Evolutionary conservation across 2,113 vertebrate genomes (phyloP).

Genomic region (Phrynosoma blainvillii): DNA sequence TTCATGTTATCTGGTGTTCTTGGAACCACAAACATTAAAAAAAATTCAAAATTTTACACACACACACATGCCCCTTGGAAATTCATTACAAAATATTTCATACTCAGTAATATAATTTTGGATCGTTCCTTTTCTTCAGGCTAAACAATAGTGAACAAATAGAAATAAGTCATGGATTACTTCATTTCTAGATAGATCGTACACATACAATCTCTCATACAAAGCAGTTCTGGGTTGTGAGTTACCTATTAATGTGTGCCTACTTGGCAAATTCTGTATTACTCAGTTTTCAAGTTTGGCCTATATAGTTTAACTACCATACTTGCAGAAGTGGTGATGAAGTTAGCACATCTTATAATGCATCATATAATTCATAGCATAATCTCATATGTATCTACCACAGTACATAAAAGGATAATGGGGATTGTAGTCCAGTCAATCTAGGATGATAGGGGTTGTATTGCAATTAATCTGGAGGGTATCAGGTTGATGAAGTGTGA

Average conservation of each 20-base stretch:
- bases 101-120: background rate
- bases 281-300: background rate
- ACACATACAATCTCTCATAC: background rate
- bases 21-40: background rate
- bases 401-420: background rate
- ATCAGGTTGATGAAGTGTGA: background rate
- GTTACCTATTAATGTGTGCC: background rate
- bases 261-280: background rate
- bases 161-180: too few species aligned
- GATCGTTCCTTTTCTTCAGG: background rate
- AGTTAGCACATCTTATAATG: background rate
- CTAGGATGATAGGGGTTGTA: background rate
- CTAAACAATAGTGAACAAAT: too few species aligned
- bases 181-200: background rate
- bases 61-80: too few species aligned
- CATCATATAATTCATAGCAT: background rate
- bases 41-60: too few species aligned
- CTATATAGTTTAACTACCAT: background rate
- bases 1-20: background rate
- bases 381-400: background rate
- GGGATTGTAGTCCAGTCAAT: background rate
- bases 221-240: background rate
- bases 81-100: too few species aligned
- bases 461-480: background rate
- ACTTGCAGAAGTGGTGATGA: background rate